Base-by-base conservation (phyloP, 2,888 invertebrate genomes). In the Hofmannophila pseudospretella region DNA sequence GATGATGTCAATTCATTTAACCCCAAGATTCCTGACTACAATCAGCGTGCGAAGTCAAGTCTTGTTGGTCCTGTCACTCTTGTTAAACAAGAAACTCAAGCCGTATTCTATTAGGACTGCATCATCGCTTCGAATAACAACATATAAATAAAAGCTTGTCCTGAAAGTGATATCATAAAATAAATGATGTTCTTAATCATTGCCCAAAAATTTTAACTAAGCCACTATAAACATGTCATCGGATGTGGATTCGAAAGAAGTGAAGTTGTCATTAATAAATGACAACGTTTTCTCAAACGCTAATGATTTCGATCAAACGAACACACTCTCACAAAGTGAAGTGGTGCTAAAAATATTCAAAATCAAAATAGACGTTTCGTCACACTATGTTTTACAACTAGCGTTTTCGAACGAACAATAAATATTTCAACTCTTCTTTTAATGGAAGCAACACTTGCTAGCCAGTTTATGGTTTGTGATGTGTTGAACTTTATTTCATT, bases 11-110 rank as follows among this genome's bases (percentile, higher is more conserved):
- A 68, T 70, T 78, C 55, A 74, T 63, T 81, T 81, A 67, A 84
- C 82, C 77, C 55, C 45, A 54, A 67, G 73, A 81, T 80, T 81
- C 80, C 63, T 68, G 50, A 49, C 57, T 51, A 72, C 80, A 84
- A 82, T 82, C 85, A 81, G 78, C 81, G 78, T 80, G 82, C 82
- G 75, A 84, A 82, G 81, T 62, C 51, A 66, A 57, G 41, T 63
- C 60, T 65, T 76, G 68, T 78, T 78, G 68, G 63, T 71, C 65
- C 67, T 65, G 65, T 66, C 65, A 58, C 50, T 58, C 67, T 65
- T 54, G 61, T 75, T 74, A 67, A 67, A 30, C 60, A 53, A 67
- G 80, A 69, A 69, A 81, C 71, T 68, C 67, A 70, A 84, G 70
- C 64, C 63, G 63, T 64, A 70, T 72, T 73, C 64, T 72, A 81